Evolutionary conservation across 2,797 vertebrate genomes (phyloP), one percentile per base, ranked within the genome.

Genomic region (Myotis findleyi): DNA sequence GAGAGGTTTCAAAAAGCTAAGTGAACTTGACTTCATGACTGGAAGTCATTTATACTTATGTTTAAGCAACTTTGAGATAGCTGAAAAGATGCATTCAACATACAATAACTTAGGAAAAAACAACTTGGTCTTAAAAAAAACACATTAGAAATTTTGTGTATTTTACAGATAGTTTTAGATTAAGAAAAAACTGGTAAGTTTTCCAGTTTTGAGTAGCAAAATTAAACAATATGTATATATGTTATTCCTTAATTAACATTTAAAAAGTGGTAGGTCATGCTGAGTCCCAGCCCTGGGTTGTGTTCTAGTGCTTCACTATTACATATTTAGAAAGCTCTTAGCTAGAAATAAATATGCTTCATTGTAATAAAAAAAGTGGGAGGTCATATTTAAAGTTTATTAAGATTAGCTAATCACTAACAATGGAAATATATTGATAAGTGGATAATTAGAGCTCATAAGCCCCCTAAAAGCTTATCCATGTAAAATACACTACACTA

Each of bases 31-130:
- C 23, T 89, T 93, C 69, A 87, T 87, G 81, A 87, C 44, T 75
- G 14, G 14, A 89, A 83, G 71, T 87, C 25, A 92, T 68, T 82
- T 94, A 17, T 92, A 93, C 38, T 88, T 79, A 73, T 57, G 88
- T 55, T 89, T 87, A 92, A 94, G 87, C 38, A 90, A 75, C 27
- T 21, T 84, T 87, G n/a, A 84, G 33, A 92, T 57, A 85, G 41
- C 59, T 72, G 41, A 88, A 86, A 89, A 88, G 30, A 85, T 10
- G 91, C 55, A 86, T 36, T 89, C 71, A 95, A 92, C 21, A 96
- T 36, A 96, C 7, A 95, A 73, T 57, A 87, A 93, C 21, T 66
- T 85, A 86, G 55, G 84, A 55, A 89, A n/a, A 87, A 23, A 91
- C 69, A 92, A 87, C 25, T 17, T 75, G n/a, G 51, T 12, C 36